phyloP scores from a whole-genome alignment of 2,888 invertebrate species.

The Erynnis tages region DNA sequence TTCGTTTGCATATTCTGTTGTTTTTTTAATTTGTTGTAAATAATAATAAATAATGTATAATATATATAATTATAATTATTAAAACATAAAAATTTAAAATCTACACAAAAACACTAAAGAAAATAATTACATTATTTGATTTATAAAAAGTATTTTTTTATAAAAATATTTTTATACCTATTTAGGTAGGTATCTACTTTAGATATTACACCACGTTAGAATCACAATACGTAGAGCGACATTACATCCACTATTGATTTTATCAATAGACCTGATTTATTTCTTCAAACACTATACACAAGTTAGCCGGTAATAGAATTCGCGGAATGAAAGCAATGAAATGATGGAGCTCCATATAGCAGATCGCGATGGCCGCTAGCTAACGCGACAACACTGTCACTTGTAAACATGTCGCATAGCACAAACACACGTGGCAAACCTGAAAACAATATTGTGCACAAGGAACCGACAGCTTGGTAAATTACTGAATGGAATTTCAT shows the following conservation, averaged over 20 bases:
- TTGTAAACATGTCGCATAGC: slow-evolving; percentile 23
- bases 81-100: no score
- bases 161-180: no score
- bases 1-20: no score
- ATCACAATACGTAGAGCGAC: no score
- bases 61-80: no score
- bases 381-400: slow-evolving; percentile 15
- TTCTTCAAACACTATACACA: slow-evolving; percentile 10
- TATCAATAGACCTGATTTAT: neutral
- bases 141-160: no score
- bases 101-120: no score
- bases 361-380: slow-evolving; percentile 23
- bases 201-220: no score
- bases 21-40: no score
- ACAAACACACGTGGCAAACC: slow-evolving; percentile 16
- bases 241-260: neutral
- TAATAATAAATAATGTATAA: no score
- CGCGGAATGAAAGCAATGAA: slow-evolving; percentile 9
- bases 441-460: slow-evolving; percentile 5
- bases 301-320: slow-evolving; percentile 4
- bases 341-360: slow-evolving; percentile 20
- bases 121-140: no score
- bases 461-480: neutral
- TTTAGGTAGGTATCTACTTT: no score
- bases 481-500: neutral